Base-by-base conservation (phyloP, 2,113 vertebrate genomes). In the Equus przewalskii region DNA sequence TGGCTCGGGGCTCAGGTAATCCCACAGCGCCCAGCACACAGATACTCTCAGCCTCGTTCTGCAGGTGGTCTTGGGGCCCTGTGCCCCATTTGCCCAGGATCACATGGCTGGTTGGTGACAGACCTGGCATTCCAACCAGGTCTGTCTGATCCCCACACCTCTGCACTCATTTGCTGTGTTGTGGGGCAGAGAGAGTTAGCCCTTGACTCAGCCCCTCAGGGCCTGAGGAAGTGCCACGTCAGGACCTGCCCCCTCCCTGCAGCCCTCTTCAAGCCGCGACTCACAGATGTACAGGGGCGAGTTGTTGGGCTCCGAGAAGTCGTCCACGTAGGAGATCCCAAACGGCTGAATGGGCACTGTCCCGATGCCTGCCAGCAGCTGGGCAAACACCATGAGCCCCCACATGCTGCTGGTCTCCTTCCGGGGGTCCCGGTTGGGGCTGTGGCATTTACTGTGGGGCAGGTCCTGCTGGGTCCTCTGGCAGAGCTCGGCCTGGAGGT, bases 321-420 rank as follows among this genome's bases (percentile, higher is more conserved):
- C 99, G 0, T 99, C 99, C 14, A 99, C 99, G 0, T 99, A 99
- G 81, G 99, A 99, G 62, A 99, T 99, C 2, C 99, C 99, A 28
- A 99, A 99, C 0, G 99, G 99, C 95, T 99, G 99, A 92, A 99
- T 99, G 95, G 99, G 99, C 84, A 99, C 99, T 0, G 99, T 99
- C 46, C 99, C 99, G 0, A 99, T 98, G 1, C 99, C 99, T 0
- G 99, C 99, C 95, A 99, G 98, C 95, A 99, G 98, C 98, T 99
- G 99, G 44, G 99, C 99, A 0, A 98, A 97, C 81, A 99, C 99
- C 99, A 99, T 99, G 93, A 99, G 98, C 60, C 98, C 94, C 99
- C 99, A 99, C 97, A 99, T 97, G 80, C 98, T 99, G 96, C 93
- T 99, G 87, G 99, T 98, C 94, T 99, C 99, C 19, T 98, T 96